Conservation (phyloP, 2,888 invertebrate genomes). For the Galerucella calmariensis region DNA sequence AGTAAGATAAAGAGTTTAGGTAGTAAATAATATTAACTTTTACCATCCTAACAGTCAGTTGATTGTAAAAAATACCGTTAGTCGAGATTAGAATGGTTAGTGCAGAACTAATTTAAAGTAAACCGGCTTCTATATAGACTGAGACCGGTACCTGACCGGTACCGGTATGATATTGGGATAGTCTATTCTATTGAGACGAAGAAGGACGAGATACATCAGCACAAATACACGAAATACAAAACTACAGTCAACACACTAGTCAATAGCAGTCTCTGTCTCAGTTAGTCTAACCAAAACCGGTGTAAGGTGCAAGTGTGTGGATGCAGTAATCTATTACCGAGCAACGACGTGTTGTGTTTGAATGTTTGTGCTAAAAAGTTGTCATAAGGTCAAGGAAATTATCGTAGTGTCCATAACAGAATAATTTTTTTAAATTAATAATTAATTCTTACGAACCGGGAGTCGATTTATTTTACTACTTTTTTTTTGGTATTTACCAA, state of each 20-base stretch:
- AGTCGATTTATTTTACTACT: no score
- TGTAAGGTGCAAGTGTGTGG: background rate
- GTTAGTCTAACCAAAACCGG: constrained; percentile 16
- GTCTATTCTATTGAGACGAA: constrained; percentile 3
- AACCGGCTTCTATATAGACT: background rate
- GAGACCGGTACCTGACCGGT: constrained; percentile 11
- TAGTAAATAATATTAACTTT: no score
- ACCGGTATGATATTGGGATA: constrained; percentile 7
- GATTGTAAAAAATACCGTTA: background rate
- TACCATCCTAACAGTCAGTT: background rate
- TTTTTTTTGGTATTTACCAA: no score
- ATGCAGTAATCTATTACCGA: background rate
- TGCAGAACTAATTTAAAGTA: background rate
- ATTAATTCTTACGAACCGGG: background rate
- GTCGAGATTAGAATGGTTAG: background rate
- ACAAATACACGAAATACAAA: constrained; percentile 11
- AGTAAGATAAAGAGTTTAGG: no score
- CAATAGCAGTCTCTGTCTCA: background rate
- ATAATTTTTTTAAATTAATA: background rate
- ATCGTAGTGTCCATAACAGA: background rate
- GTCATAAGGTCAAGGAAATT: constrained; percentile 41
- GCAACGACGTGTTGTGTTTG: constrained; percentile 15
- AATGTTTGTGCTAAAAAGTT: constrained; percentile 31
- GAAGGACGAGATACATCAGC: constrained; percentile 4
- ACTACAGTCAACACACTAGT: background rate